Evolutionary conservation across 35 echinoderm and acorn worm genomes (phyloP), one percentile per base, ranked within the genome.

Genomic region (Apostichopus japonicus): DNA sequence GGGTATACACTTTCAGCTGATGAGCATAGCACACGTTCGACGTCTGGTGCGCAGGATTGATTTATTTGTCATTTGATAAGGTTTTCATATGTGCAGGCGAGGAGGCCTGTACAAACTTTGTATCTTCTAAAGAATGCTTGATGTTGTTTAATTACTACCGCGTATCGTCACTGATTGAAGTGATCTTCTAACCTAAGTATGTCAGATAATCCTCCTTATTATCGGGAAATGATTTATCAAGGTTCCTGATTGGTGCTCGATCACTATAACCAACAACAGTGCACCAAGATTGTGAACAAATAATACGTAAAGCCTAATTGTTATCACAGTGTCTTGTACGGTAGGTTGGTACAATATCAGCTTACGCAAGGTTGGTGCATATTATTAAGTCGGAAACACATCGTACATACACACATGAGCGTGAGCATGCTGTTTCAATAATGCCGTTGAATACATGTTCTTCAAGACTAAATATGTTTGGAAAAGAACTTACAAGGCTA

Each of bases 21-120:
- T n/a, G 71, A 58, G 15, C 81, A 23, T 17, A 84, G 81, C 56
- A 19, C 81, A 54, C 56, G 33, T 44, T 44, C 56, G 81, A 54
- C 81, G 81, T 84, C 81, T 6, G 21, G 56, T 84, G 81, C 21
- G 54, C 17, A 84, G 16, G 81, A 23, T 57, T 84, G 81, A 84
- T 84, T 84, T 84, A 84, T 84, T 84, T 84, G 81, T 11, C 54
- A 84, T 84, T 53, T 58, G 81, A 84, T 84, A 84, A 84, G 54
- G 17, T 84, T 84, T 84, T 84, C 81, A 15, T 84, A 61, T 57
- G 81, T 23, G 33, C 33, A 44, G 55, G 81, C 81, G 54, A 53
- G 71, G 71, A 75, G 17, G 71, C 71, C 11, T 15, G 17, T 75
- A 75, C 17, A 15, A 75, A 75, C 71, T 6, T 6, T 24, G 71